Evolutionary conservation across 2,888 invertebrate genomes (phyloP).

Genomic region (Drosophila vallismaia): DNA sequence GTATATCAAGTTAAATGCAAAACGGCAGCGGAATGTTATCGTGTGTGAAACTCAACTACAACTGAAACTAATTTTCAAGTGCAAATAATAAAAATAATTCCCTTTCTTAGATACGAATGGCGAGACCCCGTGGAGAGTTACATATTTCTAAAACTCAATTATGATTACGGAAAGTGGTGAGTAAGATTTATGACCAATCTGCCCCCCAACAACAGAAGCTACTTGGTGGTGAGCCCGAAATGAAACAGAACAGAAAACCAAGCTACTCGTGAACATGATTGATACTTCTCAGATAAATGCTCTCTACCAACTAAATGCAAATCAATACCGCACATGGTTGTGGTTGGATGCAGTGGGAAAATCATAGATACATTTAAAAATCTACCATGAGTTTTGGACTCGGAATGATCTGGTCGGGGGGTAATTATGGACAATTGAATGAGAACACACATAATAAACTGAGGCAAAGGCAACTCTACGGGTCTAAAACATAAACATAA

Average conservation of each 20-base stretch:
- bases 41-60: constrained; percentile 34
- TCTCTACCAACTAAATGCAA: constrained; percentile 19
- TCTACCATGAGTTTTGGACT: constrained; percentile 42
- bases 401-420: constrained; percentile 27
- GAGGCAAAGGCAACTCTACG: constrained; percentile 55
- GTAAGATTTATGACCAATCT: constrained; percentile 11
- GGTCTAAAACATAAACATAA: constrained; percentile 65
- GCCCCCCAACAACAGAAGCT: constrained; percentile 11
- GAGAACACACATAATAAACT: constrained; percentile 45
- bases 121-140: not conserved
- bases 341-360: constrained; percentile 17
- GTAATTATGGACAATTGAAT: constrained; percentile 25
- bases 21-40: constrained; percentile 18
- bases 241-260: constrained; percentile 21
- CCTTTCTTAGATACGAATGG: constrained; percentile 3
- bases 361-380: constrained; percentile 29
- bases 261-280: constrained; percentile 26
- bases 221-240: constrained; percentile 19
- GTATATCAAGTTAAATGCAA: constrained; percentile 30
- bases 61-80: constrained; percentile 18
- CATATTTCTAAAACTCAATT: not conserved
- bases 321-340: constrained; percentile 8
- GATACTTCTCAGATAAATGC: constrained; percentile 1
- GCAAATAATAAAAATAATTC: constrained; percentile 18
- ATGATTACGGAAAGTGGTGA: constrained; percentile 6